Evolutionary conservation across 2,113 vertebrate genomes (phyloP), one percentile per base, ranked within the genome.

Genomic region (Coreoperca whiteheadi): DNA sequence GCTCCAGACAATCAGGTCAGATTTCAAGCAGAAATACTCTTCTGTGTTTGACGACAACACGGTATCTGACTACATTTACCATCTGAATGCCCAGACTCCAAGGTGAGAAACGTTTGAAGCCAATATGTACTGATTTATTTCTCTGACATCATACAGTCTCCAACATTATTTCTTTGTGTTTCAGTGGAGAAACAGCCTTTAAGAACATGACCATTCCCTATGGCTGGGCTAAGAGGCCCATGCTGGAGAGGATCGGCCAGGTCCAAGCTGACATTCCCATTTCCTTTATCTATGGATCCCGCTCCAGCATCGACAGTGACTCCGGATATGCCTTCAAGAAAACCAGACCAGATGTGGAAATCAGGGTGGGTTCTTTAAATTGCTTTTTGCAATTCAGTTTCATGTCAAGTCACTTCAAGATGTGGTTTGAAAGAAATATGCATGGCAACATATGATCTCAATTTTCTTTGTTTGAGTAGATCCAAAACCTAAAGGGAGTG

Each of bases 121-220:
- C n/a, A 1, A 14, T 11, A 2, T 61, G 16, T 8, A 3, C 32
- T 56, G 11, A 21, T 32, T 53, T 25, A 20, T 46, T 1, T 23
- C 41, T 68, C 15, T 48, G 14, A 51, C 30, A 0, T 15, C 28
- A 1, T 53, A 20, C 23, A 21, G 6, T 39, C 21, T 66, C 56
- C 8, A 15, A 39, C n/a, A 2, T 57, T 5, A 8, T 21, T 15
- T 67, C 6, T 69, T 75, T 66, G 48, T 60, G n/a, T 61, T 76
- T 74, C 92, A 99, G 97, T 9, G 97, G 98, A 21, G 97, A 99
- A 93, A 97, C 97, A 0, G 97, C 97, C 32, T 99, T 98, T 85
- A 98, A 94, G 92, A 98, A 96, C 89, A 98, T 99, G 98, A 99
- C 98, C 0, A 93, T 99, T 85, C 97, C 98, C 1, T 98, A 98